Evolutionary conservation across 64 coral and sea anemone species (phyloP).

Genomic region (Orbicella faveolata): DNA sequence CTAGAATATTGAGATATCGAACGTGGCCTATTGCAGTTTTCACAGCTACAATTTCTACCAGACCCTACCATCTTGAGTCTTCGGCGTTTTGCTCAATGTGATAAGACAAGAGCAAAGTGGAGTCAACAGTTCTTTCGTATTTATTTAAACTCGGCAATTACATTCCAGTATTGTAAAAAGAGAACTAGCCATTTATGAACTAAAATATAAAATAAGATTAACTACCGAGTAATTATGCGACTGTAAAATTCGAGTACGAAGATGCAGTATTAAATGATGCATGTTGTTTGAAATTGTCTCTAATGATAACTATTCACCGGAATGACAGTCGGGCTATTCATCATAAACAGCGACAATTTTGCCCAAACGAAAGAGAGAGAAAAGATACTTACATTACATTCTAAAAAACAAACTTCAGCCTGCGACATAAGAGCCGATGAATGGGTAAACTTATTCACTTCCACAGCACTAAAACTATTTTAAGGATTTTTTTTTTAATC

Average conservation of each 20-base stretch:
- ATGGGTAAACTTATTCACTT: background rate
- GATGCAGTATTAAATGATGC: no score
- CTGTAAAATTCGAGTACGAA: no score
- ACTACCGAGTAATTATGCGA: background rate
- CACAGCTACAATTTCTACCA: no score
- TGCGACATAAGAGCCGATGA: background rate
- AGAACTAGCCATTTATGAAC: background rate
- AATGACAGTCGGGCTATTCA: no score
- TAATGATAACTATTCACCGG: no score
- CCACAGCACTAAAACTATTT: background rate
- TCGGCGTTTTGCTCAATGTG: background rate
- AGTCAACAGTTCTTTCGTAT: background rate
- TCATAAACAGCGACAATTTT: no score
- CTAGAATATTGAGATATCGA: no score
- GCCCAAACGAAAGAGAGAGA: no score
- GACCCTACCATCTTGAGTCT: background rate
- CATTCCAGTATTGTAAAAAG: background rate
- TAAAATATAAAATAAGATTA: background rate
- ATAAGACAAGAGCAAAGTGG: background rate
- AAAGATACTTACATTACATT: background rate
- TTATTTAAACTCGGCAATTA: slow-evolving; percentile 1
- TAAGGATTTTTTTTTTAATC: background rate
- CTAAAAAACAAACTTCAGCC: background rate
- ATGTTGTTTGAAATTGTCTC: no score
- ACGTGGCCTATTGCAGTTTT: no score